A percentile compares a stretch with the other conserved stretches of the same genome.
Evolutionary conservation across 2,797 vertebrate genomes (phyloP).

Genomic region (Silurus aristotelis): DNA sequence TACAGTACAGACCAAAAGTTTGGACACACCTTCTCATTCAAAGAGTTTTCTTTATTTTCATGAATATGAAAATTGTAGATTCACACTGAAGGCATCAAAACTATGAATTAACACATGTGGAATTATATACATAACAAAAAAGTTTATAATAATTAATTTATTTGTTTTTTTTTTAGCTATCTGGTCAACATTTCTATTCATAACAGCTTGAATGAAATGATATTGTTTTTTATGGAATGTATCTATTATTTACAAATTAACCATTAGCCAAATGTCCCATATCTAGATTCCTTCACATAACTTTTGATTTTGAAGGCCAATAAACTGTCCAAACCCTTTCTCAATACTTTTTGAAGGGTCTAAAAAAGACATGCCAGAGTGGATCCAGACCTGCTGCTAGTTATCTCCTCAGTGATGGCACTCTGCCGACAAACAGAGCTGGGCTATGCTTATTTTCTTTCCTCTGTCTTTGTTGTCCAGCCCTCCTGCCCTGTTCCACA

Average conservation of each 20-base stretch:
- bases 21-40: too few relatives aligned
- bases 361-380: constrained; percentile 33
- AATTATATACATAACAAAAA: too few relatives aligned
- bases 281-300: constrained; percentile 17
- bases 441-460: constrained; percentile 56
- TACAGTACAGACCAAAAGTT: too few relatives aligned
- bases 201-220: not conserved
- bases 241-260: not conserved
- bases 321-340: constrained; percentile 12
- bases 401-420: constrained; percentile 48
- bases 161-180: not conserved
- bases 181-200: not conserved
- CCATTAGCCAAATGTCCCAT: not conserved
- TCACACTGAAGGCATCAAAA: too few relatives aligned
- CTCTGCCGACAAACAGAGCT: constrained; percentile 48
- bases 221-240: not conserved
- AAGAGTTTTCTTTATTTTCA: too few relatives aligned
- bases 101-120: too few relatives aligned
- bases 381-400: constrained; percentile 40
- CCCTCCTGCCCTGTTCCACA: constrained; percentile 46
- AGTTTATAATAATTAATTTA: too few relatives aligned
- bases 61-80: too few relatives aligned
- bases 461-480: constrained; percentile 54
- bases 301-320: not conserved
- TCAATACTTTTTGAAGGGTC: not conserved